Percentiles rank a stretch among this genome's conserved stretches.
These are phyloP conservation scores for Calliphora vicina DNA, from an alignment of 1,140 invertebrate species.

Conservation along the genomic window DNA sequence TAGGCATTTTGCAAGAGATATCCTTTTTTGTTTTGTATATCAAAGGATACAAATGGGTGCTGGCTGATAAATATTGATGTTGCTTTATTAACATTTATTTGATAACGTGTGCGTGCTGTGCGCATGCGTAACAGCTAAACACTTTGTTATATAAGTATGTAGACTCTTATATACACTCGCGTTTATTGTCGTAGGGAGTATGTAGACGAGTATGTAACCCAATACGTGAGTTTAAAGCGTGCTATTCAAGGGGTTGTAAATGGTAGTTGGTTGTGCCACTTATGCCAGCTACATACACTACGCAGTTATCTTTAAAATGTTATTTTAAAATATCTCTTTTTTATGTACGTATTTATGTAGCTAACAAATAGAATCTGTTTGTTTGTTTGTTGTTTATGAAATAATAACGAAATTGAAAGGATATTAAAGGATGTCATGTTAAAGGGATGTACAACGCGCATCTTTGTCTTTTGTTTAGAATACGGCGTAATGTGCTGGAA, in stretches of 20 bases:
- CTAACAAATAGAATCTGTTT: no score
- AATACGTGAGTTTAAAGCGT: slow-evolving; percentile 28
- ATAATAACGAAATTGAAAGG: neutral
- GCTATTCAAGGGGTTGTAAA: neutral
- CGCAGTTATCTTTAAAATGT: neutral
- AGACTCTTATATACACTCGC: no score
- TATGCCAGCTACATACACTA: neutral
- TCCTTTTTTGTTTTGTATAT: neutral
- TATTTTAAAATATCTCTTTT: neutral
- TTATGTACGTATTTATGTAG: no score
- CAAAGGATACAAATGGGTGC: neutral
- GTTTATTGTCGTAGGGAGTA: neutral
- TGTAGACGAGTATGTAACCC: neutral
- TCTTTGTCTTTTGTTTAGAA: neutral
- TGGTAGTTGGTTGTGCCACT: neutral
- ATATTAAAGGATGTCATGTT: slow-evolving; percentile 8
- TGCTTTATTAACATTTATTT: neutral
- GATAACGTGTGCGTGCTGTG: slow-evolving; percentile 9
- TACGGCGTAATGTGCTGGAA: neutral
- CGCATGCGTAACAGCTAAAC: slow-evolving; percentile 9
- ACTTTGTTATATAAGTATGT: neutral
- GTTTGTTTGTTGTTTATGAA: no score
- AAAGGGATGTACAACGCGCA: neutral
- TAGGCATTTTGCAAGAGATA: neutral
- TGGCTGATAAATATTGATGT: neutral